Percentiles rank a stretch among this genome's conserved stretches.
Evolutionary conservation across 1,140 invertebrate species (phyloP).

Genomic region (Brachionus plicatilis): DNA sequence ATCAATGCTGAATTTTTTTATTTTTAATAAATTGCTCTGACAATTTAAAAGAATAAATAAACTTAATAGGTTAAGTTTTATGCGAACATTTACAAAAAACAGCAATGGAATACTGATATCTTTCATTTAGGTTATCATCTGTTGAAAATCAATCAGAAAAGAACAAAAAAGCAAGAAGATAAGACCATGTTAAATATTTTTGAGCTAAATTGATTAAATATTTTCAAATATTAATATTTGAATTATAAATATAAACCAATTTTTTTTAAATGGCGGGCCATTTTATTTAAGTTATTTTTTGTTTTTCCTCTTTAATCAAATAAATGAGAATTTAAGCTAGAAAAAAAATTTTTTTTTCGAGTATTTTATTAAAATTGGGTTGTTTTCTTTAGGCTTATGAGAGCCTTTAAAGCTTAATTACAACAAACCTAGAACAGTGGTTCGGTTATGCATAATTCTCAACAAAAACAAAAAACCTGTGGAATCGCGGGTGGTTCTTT

Average conservation of each 20-base stretch:
- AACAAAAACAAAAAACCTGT: not conserved
- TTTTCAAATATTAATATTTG: not conserved
- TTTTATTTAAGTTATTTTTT: not conserved
- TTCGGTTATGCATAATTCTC: not conserved
- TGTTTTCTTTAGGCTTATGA: not conserved
- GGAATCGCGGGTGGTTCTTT: not conserved
- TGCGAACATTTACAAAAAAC: not conserved
- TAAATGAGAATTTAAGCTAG: not conserved
- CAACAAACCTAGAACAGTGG: not conserved
- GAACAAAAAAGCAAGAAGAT: not conserved
- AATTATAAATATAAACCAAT: not conserved
- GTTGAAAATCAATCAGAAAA: not conserved
- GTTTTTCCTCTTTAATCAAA: not conserved
- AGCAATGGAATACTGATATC: not conserved
- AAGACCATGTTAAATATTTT: not conserved
- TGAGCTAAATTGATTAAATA: not conserved
- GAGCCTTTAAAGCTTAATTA: not conserved
- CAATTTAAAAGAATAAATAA: not conserved
- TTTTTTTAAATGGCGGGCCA: not conserved
- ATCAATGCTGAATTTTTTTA: not conserved
- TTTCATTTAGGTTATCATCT: not conserved
- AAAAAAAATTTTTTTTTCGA: not conserved
- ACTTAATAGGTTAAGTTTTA: not conserved
- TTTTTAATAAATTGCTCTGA: not conserved
- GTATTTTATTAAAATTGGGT: not conserved